phyloP scores from a whole-genome alignment of 2,797 vertebrate species.

The Pseudomugil gertrudae region DNA sequence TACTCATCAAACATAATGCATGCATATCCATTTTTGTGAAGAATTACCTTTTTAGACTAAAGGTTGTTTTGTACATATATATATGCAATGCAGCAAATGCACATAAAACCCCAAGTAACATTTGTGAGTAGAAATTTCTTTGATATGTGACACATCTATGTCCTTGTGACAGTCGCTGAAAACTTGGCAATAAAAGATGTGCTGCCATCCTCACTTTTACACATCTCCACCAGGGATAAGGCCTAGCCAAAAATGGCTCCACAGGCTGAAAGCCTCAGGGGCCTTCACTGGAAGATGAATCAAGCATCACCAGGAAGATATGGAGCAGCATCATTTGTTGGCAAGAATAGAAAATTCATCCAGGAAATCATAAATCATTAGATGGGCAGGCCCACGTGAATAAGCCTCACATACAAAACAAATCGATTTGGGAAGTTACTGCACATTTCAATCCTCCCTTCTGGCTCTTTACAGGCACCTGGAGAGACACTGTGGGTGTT shows the following conservation, averaged over 20 bases:
- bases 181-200: constrained; percentile 16
- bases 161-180: constrained; percentile 47
- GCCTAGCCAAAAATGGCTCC: constrained; percentile 59
- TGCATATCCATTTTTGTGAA: constrained; percentile 5
- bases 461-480: constrained; percentile 49
- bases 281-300: constrained; percentile 69
- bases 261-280: constrained; percentile 51
- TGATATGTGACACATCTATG: constrained; percentile 58
- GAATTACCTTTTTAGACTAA: constrained; percentile 15
- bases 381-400: constrained; percentile 65
- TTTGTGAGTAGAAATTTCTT: constrained; percentile 41
- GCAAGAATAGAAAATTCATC: constrained; percentile 78
- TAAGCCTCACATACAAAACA: constrained; percentile 71
- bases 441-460: constrained; percentile 66
- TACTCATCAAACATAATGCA: too few relatives aligned
- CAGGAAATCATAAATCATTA: constrained; percentile 77
- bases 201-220: constrained; percentile 57
- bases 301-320: constrained; percentile 69
- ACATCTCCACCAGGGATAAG: constrained; percentile 42
- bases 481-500: constrained; percentile 54
- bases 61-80: background rate
- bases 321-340: constrained; percentile 72
- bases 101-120: constrained; percentile 20
- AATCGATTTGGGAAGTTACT: constrained; percentile 74
- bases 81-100: constrained; percentile 1